Percentiles rank a stretch among this genome's conserved stretches.
Conservation (phyloP, 1,140 invertebrate species). For the Drosophila kepulauana region DNA sequence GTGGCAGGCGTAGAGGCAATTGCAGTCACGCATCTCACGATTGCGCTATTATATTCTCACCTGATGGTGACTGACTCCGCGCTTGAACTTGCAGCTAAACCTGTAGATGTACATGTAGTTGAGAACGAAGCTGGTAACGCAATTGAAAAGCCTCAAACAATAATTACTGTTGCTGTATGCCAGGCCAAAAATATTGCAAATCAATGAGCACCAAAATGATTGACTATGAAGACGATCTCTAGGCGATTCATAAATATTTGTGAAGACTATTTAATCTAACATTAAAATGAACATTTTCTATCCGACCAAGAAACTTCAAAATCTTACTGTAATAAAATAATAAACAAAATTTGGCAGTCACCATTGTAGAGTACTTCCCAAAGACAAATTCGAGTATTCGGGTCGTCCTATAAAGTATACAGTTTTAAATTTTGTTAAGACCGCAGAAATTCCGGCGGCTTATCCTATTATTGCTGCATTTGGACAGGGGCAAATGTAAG, state of each 20-base stretch:
- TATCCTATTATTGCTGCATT: conserved; percentile 45
- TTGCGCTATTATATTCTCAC: conserved; percentile 82
- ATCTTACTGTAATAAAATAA: no score
- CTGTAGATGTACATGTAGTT: conserved; percentile 27
- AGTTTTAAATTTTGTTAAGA: conserved; percentile 18
- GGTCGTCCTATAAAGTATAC: no score
- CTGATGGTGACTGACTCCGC: conserved; percentile 79
- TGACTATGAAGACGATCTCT: conserved; percentile 11
- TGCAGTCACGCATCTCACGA: conserved; percentile 83
- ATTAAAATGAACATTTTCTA: no score
- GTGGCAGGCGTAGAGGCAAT: conserved; percentile 74
- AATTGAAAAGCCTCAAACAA: conserved; percentile 83
- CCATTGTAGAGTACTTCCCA: no score
- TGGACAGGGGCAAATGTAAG: background rate
- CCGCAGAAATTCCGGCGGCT: conserved; percentile 72
- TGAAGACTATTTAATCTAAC: no score
- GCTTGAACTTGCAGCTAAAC: conserved; percentile 41
- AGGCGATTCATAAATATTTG: background rate
- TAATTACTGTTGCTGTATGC: conserved; percentile 77
- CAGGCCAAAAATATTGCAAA: conserved; percentile 40
- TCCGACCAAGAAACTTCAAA: no score
- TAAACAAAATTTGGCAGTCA: no score
- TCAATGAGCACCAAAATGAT: background rate
- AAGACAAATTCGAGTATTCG: no score
- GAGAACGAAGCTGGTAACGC: conserved; percentile 43